Evolutionary conservation across 2,113 vertebrate genomes (phyloP), one percentile per base, ranked within the genome.

Genomic region (Gnathonemus echidnorhynchus): DNA sequence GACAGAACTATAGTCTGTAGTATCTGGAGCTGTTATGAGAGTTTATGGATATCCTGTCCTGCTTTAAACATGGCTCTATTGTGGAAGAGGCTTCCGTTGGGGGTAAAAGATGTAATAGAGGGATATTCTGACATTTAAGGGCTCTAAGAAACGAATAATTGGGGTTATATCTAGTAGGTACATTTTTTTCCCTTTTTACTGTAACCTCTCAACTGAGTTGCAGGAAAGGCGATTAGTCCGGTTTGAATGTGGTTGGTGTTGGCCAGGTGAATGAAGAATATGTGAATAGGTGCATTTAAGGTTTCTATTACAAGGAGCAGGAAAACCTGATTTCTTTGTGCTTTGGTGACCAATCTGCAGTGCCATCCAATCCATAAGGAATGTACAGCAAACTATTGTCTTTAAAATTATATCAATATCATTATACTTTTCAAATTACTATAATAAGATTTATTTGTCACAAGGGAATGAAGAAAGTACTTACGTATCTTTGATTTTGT

Each of bases 401-500:
- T 45, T 84, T 21, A 46, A 46, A n/a, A 84, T 84, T 0, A 84
- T 52, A 11, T n/a, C 35, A 17, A 52, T 7, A 10, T 13, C n/a
- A 24, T 21, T 19, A 89, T 62, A 52, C 19, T 3, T 86, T 21
- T 83, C 1, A 88, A 87, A 87, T 31, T 49, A 87, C 24, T n/a
- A 0, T 52, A 35, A 50, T 86, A 27, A 50, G n/a, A 50, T 86
- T 52, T 17, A 86, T 86, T 86, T 86, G 11, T 13, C 11, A 21
- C 50, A 31, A 58, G 27, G 87, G 66, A 52, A 9, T 31, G 48
- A 39, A 85, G 9, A 52, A 19, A 39, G 39, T 21, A 93, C 97
- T 97, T 94, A 98, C 98, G 96, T 94, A 90, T 95, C 96, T 94
- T 91, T 96, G 91, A 97, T 95, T 95, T 93, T 96, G 90, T 94